Base-by-base conservation (phyloP, 2,888 invertebrate genomes). In the Archips xylosteana region DNA sequence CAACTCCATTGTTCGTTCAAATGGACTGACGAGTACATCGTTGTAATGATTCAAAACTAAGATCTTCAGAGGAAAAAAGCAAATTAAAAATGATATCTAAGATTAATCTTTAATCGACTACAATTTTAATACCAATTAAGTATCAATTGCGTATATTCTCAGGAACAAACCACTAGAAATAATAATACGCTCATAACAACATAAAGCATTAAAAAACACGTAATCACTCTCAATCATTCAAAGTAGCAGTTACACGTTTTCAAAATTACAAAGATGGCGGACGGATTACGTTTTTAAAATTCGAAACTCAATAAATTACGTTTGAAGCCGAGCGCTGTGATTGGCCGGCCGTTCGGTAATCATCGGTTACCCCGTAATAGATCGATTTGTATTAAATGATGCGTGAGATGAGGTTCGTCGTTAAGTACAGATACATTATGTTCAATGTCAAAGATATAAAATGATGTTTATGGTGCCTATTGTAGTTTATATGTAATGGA, bases 371-470 rank as follows among this genome's bases (percentile, higher is more conserved):
- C 36, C 85, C 82, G 87, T 91, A 90, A 91, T 91, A 89, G 89
- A 91, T 90, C 91, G 91, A 92, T 93, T 92, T 91, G 92, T 88
- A 90, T 93, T 92, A 91, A 92, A 93, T 92, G 90, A 83, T 82
- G 89, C 92, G 84, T 92, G 89, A 87, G 91, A 92, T 92, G 91
- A 91, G 90, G 88, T 88, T 86, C 87, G 82, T 83, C 78, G 84
- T 86, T 89, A 92, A 90, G 86, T 85, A 81, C 32, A 57, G 79
- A 76, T 68, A 89, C 85, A 85, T 85, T 82, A 84, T 83, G 79
- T 83, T 85, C 84, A 85, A 88, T 87, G 85, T 80, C 84, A 85
- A 86, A 85, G 69, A 77, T 74, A 82, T 83, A 79, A 85, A 83
- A 83, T 82, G 80, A 77, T 71, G 83, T 84, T 85, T 74, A 73